Conservation (phyloP, 2,113 vertebrate genomes). For the Centropus unirufus region DNA sequence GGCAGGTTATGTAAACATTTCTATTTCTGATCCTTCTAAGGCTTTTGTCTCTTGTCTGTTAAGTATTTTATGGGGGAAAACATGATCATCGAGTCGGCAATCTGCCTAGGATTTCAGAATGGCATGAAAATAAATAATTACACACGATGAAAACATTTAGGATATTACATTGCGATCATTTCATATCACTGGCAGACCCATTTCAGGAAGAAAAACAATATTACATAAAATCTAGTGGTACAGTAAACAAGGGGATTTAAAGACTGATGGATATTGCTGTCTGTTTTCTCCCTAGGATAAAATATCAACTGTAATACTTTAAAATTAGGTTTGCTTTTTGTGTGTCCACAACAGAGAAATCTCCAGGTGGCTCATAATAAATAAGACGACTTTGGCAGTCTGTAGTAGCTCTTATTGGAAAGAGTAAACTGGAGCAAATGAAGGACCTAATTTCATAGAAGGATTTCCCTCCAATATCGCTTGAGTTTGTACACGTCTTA, state of each 20-base stretch:
- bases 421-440: background rate
- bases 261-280: constrained; percentile 14
- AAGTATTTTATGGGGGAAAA: constrained; percentile 59
- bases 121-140: constrained; percentile 75
- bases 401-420: background rate
- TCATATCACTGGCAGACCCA: constrained; percentile 55
- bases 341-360: background rate
- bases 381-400: background rate
- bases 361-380: background rate
- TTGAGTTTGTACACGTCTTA: background rate
- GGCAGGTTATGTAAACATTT: constrained; percentile 67
- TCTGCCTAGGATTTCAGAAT: constrained; percentile 72
- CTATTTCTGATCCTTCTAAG: constrained; percentile 68
- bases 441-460: background rate
- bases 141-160: constrained; percentile 66
- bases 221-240: constrained; percentile 57
- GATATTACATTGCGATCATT: constrained; percentile 65
- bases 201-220: constrained; percentile 60
- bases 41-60: constrained; percentile 58
- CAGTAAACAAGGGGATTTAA: constrained; percentile 74
- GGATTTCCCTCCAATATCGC: background rate
- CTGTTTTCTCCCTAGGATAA: background rate
- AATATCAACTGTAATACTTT: background rate
- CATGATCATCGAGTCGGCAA: constrained; percentile 59
- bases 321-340: background rate